Evolutionary conservation across 2,113 vertebrate species (phyloP).

Genomic region (Neolamprologus caudopunctatus): DNA sequence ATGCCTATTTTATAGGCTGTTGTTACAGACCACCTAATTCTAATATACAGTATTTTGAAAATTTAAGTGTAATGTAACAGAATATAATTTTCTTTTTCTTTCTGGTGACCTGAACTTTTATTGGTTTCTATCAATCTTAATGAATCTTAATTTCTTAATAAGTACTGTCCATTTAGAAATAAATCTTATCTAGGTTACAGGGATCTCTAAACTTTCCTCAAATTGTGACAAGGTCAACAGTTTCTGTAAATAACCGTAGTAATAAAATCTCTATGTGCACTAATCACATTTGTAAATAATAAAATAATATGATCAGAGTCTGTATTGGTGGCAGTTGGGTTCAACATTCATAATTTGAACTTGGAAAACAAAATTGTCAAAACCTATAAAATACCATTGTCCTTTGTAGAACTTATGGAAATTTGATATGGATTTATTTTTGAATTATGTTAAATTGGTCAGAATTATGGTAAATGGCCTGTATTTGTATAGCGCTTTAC

Average conservation of each 20-base stretch:
- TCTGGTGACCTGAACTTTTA: neutral
- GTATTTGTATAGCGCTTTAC: neutral
- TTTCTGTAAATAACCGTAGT: neutral
- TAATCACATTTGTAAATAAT: neutral
- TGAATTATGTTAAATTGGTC: neutral
- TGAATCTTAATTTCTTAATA: neutral
- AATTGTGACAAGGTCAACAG: neutral
- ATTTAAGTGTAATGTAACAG: neutral
- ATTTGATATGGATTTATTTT: neutral
- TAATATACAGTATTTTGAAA: neutral
- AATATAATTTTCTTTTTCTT: neutral
- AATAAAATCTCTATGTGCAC: neutral
- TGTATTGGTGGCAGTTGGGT: neutral
- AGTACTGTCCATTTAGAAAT: neutral
- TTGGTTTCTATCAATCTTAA: neutral
- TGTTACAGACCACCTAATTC: neutral
- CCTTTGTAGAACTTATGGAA: neutral
- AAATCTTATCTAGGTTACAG: neutral
- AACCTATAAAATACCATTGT: neutral
- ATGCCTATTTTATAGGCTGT: neutral
- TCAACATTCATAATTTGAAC: neutral
- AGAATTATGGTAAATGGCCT: neutral
- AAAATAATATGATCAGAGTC: neutral
- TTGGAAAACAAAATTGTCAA: neutral
- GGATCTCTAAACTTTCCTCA: neutral